phyloP scores from a whole-genome alignment of 1,140 invertebrate species.

The Chironomus striatipennis region DNA sequence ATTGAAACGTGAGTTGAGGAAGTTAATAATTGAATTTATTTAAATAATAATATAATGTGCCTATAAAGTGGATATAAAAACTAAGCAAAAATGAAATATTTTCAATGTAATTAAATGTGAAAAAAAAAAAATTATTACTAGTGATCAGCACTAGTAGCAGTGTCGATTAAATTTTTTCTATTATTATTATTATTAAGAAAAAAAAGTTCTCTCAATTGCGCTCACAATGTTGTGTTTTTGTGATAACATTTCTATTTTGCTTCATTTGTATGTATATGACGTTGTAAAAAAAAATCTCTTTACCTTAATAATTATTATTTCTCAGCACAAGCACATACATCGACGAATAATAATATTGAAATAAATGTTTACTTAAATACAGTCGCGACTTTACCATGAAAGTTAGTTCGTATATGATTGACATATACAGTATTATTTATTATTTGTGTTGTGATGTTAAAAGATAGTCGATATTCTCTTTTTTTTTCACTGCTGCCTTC shows the following conservation, averaged over 20 bases:
- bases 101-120: no score
- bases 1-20: constrained; percentile 16
- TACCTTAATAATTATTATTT: constrained; percentile 15
- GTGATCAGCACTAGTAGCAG: neutral
- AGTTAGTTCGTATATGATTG: neutral
- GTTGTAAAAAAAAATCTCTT: constrained; percentile 14
- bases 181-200: no score
- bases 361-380: neutral
- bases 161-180: neutral
- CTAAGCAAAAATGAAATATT: no score
- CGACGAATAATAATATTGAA: constrained; percentile 6
- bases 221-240: neutral
- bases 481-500: neutral
- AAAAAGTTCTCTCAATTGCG: no score
- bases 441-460: constrained; percentile 8
- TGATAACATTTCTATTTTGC: constrained; percentile 2
- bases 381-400: neutral
- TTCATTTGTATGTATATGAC: constrained; percentile 14
- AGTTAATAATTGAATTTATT: constrained; percentile 11
- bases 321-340: constrained; percentile 5
- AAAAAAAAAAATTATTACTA: constrained; percentile 1
- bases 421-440: neutral
- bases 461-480: constrained; percentile 4
- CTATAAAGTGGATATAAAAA: no score
- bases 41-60: neutral